phyloP scores from a whole-genome alignment of 2,113 vertebrate genomes.

The Probosciger aterrimus region DNA sequence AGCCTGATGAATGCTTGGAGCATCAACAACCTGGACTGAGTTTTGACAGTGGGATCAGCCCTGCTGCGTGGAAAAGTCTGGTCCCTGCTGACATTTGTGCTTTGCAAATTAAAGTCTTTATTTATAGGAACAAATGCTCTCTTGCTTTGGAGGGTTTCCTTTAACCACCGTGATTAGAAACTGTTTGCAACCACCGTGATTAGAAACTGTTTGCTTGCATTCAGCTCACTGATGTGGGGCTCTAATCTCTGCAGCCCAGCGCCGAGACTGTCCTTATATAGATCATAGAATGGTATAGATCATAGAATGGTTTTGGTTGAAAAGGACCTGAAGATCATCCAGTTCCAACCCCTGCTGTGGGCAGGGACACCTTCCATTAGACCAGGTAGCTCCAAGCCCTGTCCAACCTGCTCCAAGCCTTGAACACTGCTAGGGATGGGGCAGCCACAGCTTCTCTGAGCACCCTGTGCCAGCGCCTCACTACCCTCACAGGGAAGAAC shows the following conservation, averaged over 20 bases:
- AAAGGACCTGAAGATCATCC: background rate
- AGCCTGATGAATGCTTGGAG: background rate
- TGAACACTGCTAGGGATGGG: background rate
- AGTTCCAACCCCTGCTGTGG: background rate
- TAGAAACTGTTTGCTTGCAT: background rate
- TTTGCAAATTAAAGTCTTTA: background rate
- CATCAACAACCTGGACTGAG: background rate
- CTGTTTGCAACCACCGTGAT: background rate
- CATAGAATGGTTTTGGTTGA: background rate
- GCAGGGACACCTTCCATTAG: background rate
- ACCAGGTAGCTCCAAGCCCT: background rate
- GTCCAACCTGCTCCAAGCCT: background rate
- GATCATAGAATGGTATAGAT: background rate
- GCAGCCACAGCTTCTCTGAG: background rate
- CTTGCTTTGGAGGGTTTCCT: conserved; percentile 30
- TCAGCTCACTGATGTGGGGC: accelerated
- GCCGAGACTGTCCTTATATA: accelerated
- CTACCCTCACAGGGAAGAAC: background rate
- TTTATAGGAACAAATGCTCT: background rate
- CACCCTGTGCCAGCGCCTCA: background rate
- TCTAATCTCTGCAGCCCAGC: background rate
- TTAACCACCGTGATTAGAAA: background rate
- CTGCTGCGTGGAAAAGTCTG: background rate
- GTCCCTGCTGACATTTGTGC: background rate
- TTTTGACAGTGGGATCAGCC: background rate